Conservation (phyloP, 2,797 vertebrate genomes). For the Cygnus olor region DNA sequence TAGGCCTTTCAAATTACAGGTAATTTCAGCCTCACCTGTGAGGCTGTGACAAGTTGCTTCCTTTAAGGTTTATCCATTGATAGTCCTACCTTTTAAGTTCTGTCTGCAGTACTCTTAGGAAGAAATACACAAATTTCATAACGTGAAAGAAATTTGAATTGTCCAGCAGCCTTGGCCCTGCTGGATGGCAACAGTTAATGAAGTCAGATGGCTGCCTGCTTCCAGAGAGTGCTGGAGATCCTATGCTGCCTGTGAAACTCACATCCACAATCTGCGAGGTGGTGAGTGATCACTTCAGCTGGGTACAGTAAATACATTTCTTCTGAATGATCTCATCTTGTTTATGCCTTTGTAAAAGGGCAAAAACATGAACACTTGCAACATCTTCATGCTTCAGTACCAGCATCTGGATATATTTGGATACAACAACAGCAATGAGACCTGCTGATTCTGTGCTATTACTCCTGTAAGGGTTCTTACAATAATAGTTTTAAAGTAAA, state of each 20-base stretch:
- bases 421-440: neutral
- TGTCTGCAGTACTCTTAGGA: neutral
- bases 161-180: neutral
- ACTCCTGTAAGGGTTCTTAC: neutral
- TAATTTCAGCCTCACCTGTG: neutral
- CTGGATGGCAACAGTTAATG: neutral
- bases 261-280: accelerated
- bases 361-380: neutral
- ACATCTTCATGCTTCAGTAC: neutral
- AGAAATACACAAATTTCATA: neutral
- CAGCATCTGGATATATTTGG: neutral
- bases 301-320: neutral
- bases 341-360: neutral
- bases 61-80: neutral
- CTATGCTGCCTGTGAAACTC: neutral
- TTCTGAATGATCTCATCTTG: neutral
- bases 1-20: neutral
- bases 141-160: neutral
- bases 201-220: neutral
- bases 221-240: neutral
- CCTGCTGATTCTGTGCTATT: neutral
- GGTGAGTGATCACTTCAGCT: accelerated
- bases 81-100: neutral
- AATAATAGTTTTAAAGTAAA: neutral
- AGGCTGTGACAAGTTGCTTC: neutral